Evolutionary conservation across 2,888 invertebrate species (phyloP), one percentile per base, ranked within the genome.

Genomic region (Heliconius sara): DNA sequence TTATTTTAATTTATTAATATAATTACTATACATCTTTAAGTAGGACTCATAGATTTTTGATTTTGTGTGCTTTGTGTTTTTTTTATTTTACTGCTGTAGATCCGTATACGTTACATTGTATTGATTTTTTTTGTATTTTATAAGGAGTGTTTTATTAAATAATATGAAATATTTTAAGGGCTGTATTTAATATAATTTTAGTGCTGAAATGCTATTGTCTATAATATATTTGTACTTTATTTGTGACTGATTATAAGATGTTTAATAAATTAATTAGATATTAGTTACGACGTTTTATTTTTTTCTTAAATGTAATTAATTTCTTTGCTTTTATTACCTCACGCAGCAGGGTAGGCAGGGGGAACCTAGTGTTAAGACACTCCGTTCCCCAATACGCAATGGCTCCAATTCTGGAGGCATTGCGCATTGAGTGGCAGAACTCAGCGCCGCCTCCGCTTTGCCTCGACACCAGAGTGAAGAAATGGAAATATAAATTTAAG

Each of bases 191-290:
- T 63, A 34, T 74, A 13, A 57, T 34, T 67, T 73, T 60, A 71
- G 47, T 47, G 12, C 19, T 72, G 65, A 66, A 73, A 52, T 57
- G 39, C 30, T 57, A 73, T 66, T 78, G 78, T 78, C 34, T 67
- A 39, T 70, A 77, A 71, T 77, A 67, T 76, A 73, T 52, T 39
- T 39, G 39, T 73, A 66, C 25, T 9, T 65, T 47, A 71, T 78
- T 78, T 78, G 73, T 78, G 73, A 78, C 66, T 66, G 66, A 78
- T 78, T 71, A 12, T 78, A 72, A 78, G 22, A 78, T 57, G 39
- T 73, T 73, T 78, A 67, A 78, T 78, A 78, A 78, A 78, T 25
- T 47, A 65, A 52, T 73, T 60, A 34, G 57, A 30, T 52, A 73
- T 34, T 34, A 34, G 16, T n/a, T 34, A 1, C 0, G 13, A n/a